Conservation (phyloP, 2,888 invertebrate species). For the Parnassius mnemosyne region DNA sequence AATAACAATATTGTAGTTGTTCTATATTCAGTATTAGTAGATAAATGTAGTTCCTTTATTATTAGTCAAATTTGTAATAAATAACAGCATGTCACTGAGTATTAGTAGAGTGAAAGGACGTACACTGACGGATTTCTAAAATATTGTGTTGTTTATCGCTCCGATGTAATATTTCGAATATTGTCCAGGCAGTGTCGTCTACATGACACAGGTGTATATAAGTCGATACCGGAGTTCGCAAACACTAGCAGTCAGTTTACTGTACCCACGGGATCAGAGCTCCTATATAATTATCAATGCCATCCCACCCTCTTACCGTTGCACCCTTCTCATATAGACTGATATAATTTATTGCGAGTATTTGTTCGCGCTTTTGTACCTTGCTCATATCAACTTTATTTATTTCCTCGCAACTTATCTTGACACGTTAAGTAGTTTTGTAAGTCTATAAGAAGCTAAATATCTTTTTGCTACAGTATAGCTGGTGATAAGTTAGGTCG, state of each 20-base stretch:
- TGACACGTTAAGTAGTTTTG: slow-evolving; percentile 28
- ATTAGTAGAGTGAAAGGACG: no score
- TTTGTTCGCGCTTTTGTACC: slow-evolving; percentile 27
- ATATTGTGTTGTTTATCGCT: slow-evolving; percentile 1
- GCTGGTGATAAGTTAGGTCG: neutral
- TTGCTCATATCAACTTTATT: slow-evolving; percentile 27
- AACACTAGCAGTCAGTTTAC: slow-evolving; percentile 53
- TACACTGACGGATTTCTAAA: no score
- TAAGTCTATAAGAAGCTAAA: slow-evolving; percentile 26
- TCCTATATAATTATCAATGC: slow-evolving; percentile 48
- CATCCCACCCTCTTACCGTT: slow-evolving; percentile 23
- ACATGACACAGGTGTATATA: slow-evolving; percentile 51
- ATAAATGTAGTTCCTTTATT: no score
- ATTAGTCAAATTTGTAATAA: no score
- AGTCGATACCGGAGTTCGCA: slow-evolving; percentile 49
- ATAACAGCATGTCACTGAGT: no score
- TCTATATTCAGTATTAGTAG: no score
- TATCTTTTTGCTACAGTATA: slow-evolving; percentile 21
- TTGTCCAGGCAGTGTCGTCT: slow-evolving; percentile 34
- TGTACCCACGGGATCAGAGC: slow-evolving; percentile 51
- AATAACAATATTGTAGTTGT: no score
- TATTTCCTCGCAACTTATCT: slow-evolving; percentile 28
- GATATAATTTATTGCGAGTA: slow-evolving; percentile 28
- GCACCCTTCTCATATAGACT: slow-evolving; percentile 25
- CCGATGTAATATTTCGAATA: slow-evolving; percentile 7